These are phyloP conservation scores for Spizaetus ornatus DNA, from an alignment of 2,113 vertebrate genomes.

Conservation along the genomic window DNA sequence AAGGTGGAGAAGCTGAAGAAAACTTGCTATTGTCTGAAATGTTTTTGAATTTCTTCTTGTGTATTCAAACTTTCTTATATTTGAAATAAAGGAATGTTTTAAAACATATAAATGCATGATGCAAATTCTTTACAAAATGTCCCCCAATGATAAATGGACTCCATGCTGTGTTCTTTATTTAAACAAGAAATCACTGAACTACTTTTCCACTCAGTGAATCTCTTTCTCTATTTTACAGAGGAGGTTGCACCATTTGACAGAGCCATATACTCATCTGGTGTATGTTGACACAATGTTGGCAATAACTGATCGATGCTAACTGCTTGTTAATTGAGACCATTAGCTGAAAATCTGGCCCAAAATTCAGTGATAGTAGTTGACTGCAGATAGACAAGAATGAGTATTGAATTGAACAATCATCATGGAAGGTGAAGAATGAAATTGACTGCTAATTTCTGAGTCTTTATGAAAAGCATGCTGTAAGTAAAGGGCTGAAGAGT, in stretches of 20 bases:
- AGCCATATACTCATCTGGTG: background rate
- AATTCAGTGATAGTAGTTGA: background rate
- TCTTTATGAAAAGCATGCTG: background rate
- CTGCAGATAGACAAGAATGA: background rate
- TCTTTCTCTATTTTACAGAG: background rate
- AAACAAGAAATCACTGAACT: background rate
- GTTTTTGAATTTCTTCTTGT: background rate
- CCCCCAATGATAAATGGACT: background rate
- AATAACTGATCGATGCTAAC: conserved; percentile 20
- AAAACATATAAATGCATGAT: background rate
- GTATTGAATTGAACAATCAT: background rate
- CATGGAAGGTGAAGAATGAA: background rate
- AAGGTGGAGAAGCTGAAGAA: background rate
- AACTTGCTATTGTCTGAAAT: background rate
- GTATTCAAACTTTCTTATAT: background rate
- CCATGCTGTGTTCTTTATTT: background rate
- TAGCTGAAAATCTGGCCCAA: conserved; percentile 1
- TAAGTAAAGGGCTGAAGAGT: background rate
- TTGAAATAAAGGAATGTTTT: background rate
- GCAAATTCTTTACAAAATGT: background rate
- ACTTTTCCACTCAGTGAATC: background rate
- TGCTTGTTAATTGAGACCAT: background rate
- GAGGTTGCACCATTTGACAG: background rate
- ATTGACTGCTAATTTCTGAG: background rate
- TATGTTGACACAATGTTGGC: background rate